Conservation (phyloP, 1,140 invertebrate species). For the Diorhabda sublineata region DNA sequence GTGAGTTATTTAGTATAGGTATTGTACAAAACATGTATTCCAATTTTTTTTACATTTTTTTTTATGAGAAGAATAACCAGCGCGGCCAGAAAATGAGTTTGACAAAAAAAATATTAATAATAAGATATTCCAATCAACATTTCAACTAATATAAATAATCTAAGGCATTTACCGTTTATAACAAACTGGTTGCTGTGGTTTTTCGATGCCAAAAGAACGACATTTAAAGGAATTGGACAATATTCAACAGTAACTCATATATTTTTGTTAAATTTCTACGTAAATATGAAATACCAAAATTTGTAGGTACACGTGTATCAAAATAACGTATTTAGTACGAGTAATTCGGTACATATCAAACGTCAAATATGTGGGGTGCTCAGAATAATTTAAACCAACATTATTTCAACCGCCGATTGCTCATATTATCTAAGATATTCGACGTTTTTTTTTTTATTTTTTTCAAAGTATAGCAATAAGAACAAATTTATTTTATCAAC, state of each 20-base stretch:
- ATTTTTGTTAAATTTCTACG: slow-evolving; percentile 1
- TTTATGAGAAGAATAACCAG: background rate
- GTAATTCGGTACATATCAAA: slow-evolving; percentile 1
- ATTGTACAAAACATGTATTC: background rate
- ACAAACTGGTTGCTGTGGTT: background rate
- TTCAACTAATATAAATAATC: background rate
- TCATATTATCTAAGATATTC: background rate
- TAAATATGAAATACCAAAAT: background rate
- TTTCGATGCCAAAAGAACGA: background rate
- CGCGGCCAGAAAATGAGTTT: background rate
- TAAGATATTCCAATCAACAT: background rate
- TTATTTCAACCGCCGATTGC: background rate
- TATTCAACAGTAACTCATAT: background rate
- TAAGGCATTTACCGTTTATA: background rate
- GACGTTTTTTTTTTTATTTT: no score
- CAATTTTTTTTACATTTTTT: background rate
- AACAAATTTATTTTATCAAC: background rate
- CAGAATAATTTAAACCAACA: background rate
- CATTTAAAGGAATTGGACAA: background rate
- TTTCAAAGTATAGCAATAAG: background rate
- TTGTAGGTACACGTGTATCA: background rate
- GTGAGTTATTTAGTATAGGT: background rate
- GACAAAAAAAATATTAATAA: background rate
- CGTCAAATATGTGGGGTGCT: background rate
- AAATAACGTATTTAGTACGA: background rate